A percentile compares a stretch with the other conserved stretches of the same genome.
Evolutionary conservation across 2,888 invertebrate species (phyloP).

Genomic region (Teleiodes luculella): DNA sequence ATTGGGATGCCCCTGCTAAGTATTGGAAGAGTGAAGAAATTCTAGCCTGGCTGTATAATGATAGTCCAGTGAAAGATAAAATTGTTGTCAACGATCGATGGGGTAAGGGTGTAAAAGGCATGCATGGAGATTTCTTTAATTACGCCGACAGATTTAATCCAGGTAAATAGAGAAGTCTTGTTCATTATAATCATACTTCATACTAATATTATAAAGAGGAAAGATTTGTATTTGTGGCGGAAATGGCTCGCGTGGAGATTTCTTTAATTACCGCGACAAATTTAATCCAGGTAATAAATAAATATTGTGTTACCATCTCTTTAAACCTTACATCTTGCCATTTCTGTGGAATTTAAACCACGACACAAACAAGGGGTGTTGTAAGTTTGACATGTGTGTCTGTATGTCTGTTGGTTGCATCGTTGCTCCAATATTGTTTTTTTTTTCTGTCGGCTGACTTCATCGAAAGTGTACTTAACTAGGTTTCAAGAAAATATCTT

Average conservation of each 20-base stretch:
- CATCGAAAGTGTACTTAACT: too few relatives aligned
- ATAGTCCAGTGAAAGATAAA: constrained; percentile 91
- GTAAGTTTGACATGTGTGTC: too few relatives aligned
- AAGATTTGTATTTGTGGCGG: too few relatives aligned
- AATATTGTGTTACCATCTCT: background rate
- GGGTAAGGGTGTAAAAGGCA: constrained; percentile 88
- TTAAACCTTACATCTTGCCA: too few relatives aligned
- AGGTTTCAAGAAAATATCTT: constrained; percentile 30
- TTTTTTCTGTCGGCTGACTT: too few relatives aligned
- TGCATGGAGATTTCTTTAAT: constrained; percentile 93
- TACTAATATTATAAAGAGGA: too few relatives aligned
- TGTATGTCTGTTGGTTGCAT: background rate
- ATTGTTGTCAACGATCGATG: constrained; percentile 97
- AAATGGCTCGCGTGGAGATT: too few relatives aligned
- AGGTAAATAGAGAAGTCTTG: too few relatives aligned
- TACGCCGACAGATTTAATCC: constrained; percentile 88
- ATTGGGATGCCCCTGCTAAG: constrained; percentile 90
- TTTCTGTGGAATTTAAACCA: too few relatives aligned
- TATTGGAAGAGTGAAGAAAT: constrained; percentile 93
- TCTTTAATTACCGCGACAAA: constrained; percentile 90
- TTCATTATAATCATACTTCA: too few relatives aligned
- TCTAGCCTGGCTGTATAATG: constrained; percentile 95
- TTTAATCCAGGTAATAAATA: constrained; percentile 52
- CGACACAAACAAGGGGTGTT: too few relatives aligned
- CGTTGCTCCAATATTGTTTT: constrained; percentile 77